Evolutionary conservation across 2,797 vertebrate genomes (phyloP).

Genomic region (Gallirallus australis): DNA sequence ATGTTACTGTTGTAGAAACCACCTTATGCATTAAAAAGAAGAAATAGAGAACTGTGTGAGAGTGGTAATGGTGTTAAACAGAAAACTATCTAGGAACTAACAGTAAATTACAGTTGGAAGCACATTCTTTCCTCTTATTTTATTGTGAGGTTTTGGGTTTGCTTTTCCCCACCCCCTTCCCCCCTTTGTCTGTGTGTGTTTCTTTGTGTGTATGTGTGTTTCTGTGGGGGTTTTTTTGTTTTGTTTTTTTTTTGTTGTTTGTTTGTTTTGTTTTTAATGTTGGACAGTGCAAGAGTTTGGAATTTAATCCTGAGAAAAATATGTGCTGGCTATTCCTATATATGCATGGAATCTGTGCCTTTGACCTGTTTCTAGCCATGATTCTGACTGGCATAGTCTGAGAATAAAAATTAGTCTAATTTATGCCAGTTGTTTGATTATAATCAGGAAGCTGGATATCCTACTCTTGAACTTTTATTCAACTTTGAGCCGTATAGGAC

Average conservation of each 20-base stretch:
- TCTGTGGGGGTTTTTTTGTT: too few species aligned
- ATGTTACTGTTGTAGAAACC: background rate
- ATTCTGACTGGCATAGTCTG: background rate
- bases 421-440: background rate
- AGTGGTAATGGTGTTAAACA: background rate
- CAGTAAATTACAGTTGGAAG: background rate
- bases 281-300: background rate
- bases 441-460: background rate
- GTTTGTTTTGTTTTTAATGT: background rate
- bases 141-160: background rate
- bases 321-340: rapidly evolving
- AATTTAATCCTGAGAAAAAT: background rate
- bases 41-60: background rate
- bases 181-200: too few species aligned
- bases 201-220: too few species aligned
- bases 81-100: background rate
- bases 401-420: background rate
- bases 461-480: background rate
- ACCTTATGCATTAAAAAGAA: background rate
- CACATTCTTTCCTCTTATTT: background rate
- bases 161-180: too few species aligned
- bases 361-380: background rate
- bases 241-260: background rate
- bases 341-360: background rate
- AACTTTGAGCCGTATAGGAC: rapidly evolving